Evolutionary conservation across 1,140 invertebrate species (phyloP).

Genomic region (Penaeus japonicus): DNA sequence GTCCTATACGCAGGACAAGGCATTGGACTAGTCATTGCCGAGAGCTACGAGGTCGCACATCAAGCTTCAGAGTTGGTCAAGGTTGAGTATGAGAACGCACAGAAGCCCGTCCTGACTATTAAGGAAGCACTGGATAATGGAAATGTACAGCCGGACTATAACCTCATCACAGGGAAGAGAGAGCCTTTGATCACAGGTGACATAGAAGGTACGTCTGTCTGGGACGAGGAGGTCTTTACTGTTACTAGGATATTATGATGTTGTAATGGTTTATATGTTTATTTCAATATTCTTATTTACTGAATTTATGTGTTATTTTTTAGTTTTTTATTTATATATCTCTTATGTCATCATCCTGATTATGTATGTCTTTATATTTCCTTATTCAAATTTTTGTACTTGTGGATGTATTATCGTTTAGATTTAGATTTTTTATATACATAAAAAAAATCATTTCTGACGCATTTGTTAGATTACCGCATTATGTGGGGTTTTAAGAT

Average conservation of each 20-base stretch:
- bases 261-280: no score
- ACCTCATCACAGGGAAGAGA: conserved; percentile 22
- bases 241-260: neutral
- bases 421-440: no score
- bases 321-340: no score
- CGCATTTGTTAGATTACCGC: no score
- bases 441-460: no score
- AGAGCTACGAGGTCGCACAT: conserved; percentile 63
- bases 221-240: neutral
- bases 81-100: conserved; percentile 63
- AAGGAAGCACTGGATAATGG: conserved; percentile 61
- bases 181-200: conserved; percentile 8
- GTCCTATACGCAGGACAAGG: conserved; percentile 71
- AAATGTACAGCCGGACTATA: neutral
- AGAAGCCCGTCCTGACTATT: conserved; percentile 66
- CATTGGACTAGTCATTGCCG: conserved; percentile 65
- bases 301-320: no score
- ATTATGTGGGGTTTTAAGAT: no score
- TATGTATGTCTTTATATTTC: no score
- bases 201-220: neutral
- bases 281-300: no score
- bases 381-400: no score
- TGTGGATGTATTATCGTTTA: no score
- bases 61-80: conserved; percentile 64
- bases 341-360: no score